Evolutionary conservation across 2,113 vertebrate species (phyloP).

Genomic region (Oostethus manadensis): DNA sequence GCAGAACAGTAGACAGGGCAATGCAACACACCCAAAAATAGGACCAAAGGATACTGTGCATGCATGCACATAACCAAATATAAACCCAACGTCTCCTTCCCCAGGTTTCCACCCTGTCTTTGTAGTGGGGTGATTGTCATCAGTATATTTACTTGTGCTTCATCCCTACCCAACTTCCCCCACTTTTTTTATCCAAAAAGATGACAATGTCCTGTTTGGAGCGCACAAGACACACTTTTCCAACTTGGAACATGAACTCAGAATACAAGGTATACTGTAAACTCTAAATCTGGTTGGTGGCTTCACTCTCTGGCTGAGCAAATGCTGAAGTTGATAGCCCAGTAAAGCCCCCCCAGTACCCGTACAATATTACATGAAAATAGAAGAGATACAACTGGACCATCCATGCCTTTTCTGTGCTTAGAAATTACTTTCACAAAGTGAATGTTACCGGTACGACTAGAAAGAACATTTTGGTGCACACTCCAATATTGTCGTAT

Average conservation of each 20-base stretch:
- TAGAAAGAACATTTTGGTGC: too few species aligned
- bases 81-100: too few species aligned
- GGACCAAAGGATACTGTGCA: conserved; percentile 7
- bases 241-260: too few species aligned
- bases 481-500: too few species aligned
- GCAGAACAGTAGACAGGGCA: conserved; percentile 16
- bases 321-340: neutral
- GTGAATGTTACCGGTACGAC: too few species aligned
- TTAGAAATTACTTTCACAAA: too few species aligned
- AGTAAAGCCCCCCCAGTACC: neutral
- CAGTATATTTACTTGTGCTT: too few species aligned
- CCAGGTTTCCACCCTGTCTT: neutral
- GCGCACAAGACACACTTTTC: too few species aligned
- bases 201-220: too few species aligned
- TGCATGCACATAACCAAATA: neutral
- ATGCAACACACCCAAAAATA: conserved; percentile 17
- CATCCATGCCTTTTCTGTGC: neutral
- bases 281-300: too few species aligned
- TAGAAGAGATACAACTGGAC: neutral
- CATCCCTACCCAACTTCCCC: too few species aligned
- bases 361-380: neutral
- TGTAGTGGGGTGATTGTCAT: neutral
- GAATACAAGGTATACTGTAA: neutral
- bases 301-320: neutral
- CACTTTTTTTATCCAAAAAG: too few species aligned